phyloP scores from a whole-genome alignment of 1,140 invertebrate species.

The Pollicipes pollicipes region DNA sequence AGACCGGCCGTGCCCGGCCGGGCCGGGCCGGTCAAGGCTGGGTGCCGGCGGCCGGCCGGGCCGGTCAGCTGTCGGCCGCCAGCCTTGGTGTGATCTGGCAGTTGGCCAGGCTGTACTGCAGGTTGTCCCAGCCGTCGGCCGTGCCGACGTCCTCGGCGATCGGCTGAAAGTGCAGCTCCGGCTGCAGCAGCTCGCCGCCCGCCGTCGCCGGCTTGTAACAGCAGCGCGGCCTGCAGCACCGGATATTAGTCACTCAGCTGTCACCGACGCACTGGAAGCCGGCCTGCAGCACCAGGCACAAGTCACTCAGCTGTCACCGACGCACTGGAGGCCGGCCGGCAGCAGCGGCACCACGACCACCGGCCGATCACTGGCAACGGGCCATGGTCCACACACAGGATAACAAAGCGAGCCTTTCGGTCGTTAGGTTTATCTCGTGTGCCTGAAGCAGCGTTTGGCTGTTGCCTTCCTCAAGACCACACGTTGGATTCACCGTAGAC shows the following conservation, averaged over 20 bases:
- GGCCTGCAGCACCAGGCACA: too few relatives aligned
- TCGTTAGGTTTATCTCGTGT: too few relatives aligned
- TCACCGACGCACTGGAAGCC: too few relatives aligned
- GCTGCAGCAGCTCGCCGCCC: neutral
- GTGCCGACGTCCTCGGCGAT: slow-evolving; percentile 12
- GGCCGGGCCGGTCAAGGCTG: neutral
- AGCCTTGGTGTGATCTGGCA: neutral
- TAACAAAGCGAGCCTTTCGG: too few relatives aligned
- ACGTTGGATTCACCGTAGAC: too few relatives aligned
- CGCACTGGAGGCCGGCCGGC: slow-evolving; percentile 4
- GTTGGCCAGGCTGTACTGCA: slow-evolving; percentile 1
- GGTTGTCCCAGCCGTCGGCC: neutral
- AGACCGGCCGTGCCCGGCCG: neutral
- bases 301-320: too few relatives aligned
- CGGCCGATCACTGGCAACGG: too few relatives aligned
- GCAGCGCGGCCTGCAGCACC: neutral
- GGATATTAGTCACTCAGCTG: slow-evolving; percentile 3
- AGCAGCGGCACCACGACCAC: neutral
- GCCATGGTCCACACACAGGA: too few relatives aligned
- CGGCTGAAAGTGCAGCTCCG: slow-evolving; percentile 14
- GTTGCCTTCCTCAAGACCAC: too few relatives aligned
- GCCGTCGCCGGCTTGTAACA: neutral
- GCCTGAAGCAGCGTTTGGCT: too few relatives aligned
- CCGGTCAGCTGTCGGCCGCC: neutral
- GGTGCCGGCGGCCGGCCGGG: too few relatives aligned